A percentile compares a stretch with the other conserved stretches of the same genome.
These are phyloP conservation scores for Helarctos malayanus DNA, from an alignment of 2,797 vertebrate species.

Conservation along the genomic window DNA sequence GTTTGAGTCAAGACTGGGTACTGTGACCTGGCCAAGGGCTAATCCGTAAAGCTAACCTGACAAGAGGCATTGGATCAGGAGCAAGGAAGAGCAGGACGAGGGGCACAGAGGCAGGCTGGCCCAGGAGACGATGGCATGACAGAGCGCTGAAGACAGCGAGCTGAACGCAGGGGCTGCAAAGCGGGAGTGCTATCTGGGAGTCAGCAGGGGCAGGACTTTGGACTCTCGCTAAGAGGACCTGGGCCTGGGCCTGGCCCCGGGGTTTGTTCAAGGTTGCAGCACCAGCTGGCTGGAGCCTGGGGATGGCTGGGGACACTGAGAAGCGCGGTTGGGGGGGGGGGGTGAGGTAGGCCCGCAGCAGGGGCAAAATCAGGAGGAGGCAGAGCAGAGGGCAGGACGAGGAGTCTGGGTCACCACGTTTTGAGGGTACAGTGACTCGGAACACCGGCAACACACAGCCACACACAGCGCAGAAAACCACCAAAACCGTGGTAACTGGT, in stretches of 20 bases:
- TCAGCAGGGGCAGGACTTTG: background rate
- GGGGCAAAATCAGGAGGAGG: background rate
- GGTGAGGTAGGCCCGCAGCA: background rate
- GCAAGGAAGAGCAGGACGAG: background rate
- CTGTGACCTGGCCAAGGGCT: background rate
- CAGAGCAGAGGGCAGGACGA: background rate
- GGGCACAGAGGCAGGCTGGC: background rate
- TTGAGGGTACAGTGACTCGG: background rate
- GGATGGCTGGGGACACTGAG: background rate
- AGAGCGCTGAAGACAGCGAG: accelerated
- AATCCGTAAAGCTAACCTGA: background rate
- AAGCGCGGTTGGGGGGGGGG: background rate
- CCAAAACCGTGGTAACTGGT: background rate
- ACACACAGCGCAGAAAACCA: background rate
- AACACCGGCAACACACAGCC: background rate
- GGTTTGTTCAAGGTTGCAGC: background rate
- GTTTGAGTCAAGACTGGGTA: background rate
- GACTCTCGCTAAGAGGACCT: background rate
- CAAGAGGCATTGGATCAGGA: background rate
- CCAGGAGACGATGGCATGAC: too few species aligned
- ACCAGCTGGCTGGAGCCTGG: background rate
- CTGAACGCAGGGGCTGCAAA: accelerated
- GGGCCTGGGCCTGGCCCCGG: background rate
- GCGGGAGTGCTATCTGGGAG: too few species aligned
- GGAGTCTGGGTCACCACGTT: background rate